Base-by-base conservation (phyloP, 2,113 vertebrate genomes). In the Triplophysa tibetana region DNA sequence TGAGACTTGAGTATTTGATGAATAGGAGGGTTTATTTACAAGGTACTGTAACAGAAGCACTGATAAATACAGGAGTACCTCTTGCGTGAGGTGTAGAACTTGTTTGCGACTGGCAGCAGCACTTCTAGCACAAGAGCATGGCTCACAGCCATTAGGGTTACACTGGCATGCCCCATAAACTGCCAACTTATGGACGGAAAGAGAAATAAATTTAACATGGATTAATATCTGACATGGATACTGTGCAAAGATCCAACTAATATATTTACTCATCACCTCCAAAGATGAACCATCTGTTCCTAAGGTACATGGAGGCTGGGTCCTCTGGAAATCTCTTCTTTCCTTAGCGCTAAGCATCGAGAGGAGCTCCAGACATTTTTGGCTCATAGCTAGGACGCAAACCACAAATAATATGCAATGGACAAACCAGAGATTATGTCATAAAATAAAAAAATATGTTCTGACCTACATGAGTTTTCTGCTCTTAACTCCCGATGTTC, bases 141-240 rank as follows among this genome's bases (percentile, higher is more conserved):
- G 91, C 2, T 88, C 91, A 5, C 84, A 89, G 23, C 69, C 81
- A 9, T 85, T 65, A 0, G 1, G 82, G 82, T 68, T 70, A 87
- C 97, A 98, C 43, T 85, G 84, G 77, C 96, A 98, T 61, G 95
- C 94, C 70, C 94, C 94, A 0, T 96, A 92, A 23, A 96, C 94
- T 0, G 93, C 94, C 81, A 96, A 83, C 97, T 98, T 75, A 2
- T 52, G 54, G 26, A 81, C 50, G 87, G 16, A 78, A 2, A 23
- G n/a, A 69, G 33, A 73, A 16, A 70, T 19, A 41, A 33, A 17
- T 33, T 64, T 70, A 56, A 8, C 16, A 56, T 8, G 17, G 7
- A 8, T 56, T 2, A 19, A 56, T 7, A 8, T 56, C 33, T 38
- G 33, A 50, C 11, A 16, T 50, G 2, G 4, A 19, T 2, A 6